Conservation (phyloP, 2,797 vertebrate genomes). For the Peromyscus aztecus region DNA sequence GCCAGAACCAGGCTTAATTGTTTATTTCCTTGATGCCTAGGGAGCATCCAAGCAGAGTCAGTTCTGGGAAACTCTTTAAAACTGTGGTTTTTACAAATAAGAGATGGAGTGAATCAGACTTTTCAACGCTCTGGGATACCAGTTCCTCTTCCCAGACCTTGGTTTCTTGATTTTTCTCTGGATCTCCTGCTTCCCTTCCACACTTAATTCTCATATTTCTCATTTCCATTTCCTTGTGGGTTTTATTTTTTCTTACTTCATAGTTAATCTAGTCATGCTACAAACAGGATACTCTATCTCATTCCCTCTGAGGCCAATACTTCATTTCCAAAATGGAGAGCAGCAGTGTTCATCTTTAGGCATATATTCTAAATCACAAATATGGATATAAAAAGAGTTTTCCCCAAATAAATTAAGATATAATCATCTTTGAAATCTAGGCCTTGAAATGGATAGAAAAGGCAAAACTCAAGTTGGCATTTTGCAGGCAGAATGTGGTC, state of each 20-base stretch:
- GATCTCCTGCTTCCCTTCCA: neutral
- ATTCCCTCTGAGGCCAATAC: neutral
- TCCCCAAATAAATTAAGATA: neutral
- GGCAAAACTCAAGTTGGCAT: neutral
- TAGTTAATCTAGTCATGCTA: neutral
- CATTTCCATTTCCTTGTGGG: neutral
- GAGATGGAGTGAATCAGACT: neutral
- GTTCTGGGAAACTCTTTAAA: slow-evolving; percentile 28
- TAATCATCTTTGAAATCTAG: neutral
- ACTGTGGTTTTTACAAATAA: neutral
- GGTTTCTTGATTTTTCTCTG: neutral
- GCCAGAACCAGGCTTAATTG: slow-evolving; percentile 48
- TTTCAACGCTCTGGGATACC: neutral
- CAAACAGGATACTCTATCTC: neutral
- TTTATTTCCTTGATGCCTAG: slow-evolving; percentile 64
- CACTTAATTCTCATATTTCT: neutral
- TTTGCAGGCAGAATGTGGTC: neutral
- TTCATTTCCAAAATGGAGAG: neutral
- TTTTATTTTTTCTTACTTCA: neutral
- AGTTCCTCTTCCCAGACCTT: neutral
- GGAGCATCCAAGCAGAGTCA: slow-evolving; percentile 42
- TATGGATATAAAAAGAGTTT: neutral
- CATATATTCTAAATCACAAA: neutral
- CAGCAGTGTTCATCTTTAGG: neutral
- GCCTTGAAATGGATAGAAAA: neutral